Base-by-base conservation (phyloP, 2,113 vertebrate genomes). In the Charadrius vociferus region DNA sequence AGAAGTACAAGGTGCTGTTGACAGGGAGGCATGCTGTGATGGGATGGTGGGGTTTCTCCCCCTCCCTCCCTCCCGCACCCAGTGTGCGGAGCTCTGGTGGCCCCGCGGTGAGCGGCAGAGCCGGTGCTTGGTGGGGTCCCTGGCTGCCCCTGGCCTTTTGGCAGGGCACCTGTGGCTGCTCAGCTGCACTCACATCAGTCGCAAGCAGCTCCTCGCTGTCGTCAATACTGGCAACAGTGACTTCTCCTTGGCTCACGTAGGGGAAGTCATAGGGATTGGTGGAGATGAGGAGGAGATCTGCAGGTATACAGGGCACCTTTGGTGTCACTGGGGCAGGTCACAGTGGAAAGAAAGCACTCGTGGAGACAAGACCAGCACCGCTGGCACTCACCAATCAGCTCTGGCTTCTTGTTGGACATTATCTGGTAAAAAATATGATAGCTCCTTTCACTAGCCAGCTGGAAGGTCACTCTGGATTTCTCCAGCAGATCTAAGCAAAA, bases 391-490 rank as follows among this genome's bases (percentile, higher is more conserved):
- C 98, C 99, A 32, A 98, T 99, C 21, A 99, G 98, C 91, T 99
- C 98, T 0, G 93, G 96, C 65, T 97, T 97, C 77, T 95, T 96
- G 37, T 96, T 96, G 37, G 94, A 96, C 95, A 96, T 98, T 62
- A 99, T 98, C 97, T 99, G 99, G 91, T 99, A 99, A 91, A 99
- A 99, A 63, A 99, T 98, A 16, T 99, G 98, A 27, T 99, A 99
- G 80, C 98, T 99, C 68, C 99, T 98, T 95, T 99, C 98, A 32
- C 98, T 98, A 30, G 97, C 91, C 66, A 99, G 94, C 96, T 99
- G 98, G 88, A 99, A 99, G 5, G 98, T 99, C 90, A 99, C 98
- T 97, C 98, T 98, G 77, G 98, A 99, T 96, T 99, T 99, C 93
- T 99, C 99, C 82, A 99, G 96, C 61, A 99, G 98, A 97, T 99